These are phyloP conservation scores for Chrysaora quinquecirrha DNA, from an alignment of 30 jellyfish, hydroid and myxozoan genomes.

Conservation along the genomic window DNA sequence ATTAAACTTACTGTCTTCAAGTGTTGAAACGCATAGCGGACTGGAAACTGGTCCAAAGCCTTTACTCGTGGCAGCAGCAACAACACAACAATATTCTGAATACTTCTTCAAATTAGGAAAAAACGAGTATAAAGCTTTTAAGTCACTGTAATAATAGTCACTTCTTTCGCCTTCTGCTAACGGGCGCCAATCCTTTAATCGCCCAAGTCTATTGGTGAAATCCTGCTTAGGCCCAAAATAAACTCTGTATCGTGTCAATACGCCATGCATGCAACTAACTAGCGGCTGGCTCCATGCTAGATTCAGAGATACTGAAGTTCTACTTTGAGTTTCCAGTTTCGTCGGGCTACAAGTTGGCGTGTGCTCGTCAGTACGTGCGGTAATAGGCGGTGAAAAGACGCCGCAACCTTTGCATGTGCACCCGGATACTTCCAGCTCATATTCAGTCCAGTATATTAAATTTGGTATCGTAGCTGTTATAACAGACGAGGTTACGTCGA, in stretches of 20 bases:
- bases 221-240: constrained; percentile 31
- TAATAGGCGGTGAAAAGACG: neutral
- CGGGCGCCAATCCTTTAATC: neutral
- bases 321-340: neutral
- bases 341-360: constrained; percentile 48
- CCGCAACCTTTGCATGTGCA: constrained; percentile 73
- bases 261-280: constrained; percentile 47
- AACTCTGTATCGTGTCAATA: constrained; percentile 8
- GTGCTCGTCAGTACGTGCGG: constrained; percentile 40
- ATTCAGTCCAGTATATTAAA: constrained; percentile 45
- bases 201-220: neutral
- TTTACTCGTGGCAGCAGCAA: constrained; percentile 27
- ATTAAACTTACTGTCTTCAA: constrained; percentile 41
- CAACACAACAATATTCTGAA: constrained; percentile 42
- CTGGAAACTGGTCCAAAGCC: constrained; percentile 51
- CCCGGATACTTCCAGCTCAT: constrained; percentile 45
- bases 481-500: constrained; percentile 16
- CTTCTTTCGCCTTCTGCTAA: neutral
- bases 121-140: neutral
- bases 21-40: constrained; percentile 13
- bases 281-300: constrained; percentile 37
- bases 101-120: constrained; percentile 33
- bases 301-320: constrained; percentile 25
- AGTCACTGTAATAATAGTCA: neutral
- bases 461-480: constrained; percentile 7